Percentiles rank a stretch among this genome's conserved stretches.
These are phyloP conservation scores for Furcifer pardalis DNA, from an alignment of 2,797 vertebrate genomes.

Conservation along the genomic window DNA sequence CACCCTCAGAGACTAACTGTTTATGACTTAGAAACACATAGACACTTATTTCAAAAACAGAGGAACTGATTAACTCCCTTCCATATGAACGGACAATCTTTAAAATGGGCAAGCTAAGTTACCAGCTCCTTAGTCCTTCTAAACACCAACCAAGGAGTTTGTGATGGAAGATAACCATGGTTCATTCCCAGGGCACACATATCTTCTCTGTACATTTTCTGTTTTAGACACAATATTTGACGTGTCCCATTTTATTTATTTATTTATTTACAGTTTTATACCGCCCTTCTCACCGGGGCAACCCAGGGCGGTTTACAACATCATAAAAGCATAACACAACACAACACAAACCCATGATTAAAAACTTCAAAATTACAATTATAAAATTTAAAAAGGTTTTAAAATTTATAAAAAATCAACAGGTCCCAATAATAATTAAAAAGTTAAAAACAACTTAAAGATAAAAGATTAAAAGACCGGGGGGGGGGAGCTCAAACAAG, in stretches of 20 bases:
- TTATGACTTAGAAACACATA: slow-evolving; percentile 85
- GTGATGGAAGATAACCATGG: slow-evolving; percentile 72
- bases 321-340: too few species aligned
- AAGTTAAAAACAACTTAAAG: too few species aligned
- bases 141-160: slow-evolving; percentile 66
- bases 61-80: slow-evolving; percentile 77
- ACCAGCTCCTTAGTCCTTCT: slow-evolving; percentile 43
- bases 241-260: neutral
- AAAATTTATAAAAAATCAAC: too few species aligned
- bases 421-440: too few species aligned
- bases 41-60: slow-evolving; percentile 71
- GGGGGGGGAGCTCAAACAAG: too few species aligned
- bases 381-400: too few species aligned
- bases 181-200: slow-evolving; percentile 66
- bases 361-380: too few species aligned
- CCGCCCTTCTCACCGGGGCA: too few species aligned
- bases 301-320: too few species aligned
- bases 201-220: slow-evolving; percentile 62
- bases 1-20: slow-evolving; percentile 77
- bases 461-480: too few species aligned
- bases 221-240: slow-evolving; percentile 29
- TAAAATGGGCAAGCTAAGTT: slow-evolving; percentile 82
- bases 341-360: too few species aligned
- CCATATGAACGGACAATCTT: slow-evolving; percentile 83
- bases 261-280: too few species aligned